phyloP scores from a whole-genome alignment of 2,113 vertebrate species.

The Pangasianodon gigas region DNA sequence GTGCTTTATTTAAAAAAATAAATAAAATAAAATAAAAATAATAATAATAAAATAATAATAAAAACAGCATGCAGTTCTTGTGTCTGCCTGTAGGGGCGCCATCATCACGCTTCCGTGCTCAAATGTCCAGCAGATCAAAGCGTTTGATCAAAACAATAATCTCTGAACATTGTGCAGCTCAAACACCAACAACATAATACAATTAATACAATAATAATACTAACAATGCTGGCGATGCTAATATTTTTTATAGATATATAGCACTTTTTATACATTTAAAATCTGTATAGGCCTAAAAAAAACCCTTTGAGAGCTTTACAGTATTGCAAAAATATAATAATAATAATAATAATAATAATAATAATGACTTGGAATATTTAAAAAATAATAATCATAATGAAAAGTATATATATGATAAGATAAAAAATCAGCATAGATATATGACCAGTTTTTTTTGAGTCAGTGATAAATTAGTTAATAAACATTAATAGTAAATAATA shows the following conservation, averaged over 20 bases:
- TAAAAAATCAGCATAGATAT: not conserved
- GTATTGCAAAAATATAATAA: not conserved
- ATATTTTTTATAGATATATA: not conserved
- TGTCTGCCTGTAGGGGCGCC: constrained; percentile 27
- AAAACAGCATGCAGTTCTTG: not conserved
- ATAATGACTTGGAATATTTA: not conserved
- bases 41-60: not conserved
- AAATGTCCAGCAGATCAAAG: constrained; percentile 8
- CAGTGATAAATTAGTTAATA: not conserved
- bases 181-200: not conserved
- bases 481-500: not conserved
- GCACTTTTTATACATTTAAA: not conserved
- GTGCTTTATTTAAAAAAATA: not conserved
- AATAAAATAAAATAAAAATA: not conserved
- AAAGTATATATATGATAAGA: not conserved
- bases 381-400: not conserved
- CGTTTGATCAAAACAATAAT: constrained; percentile 7
- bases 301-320: not conserved
- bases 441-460: not conserved
- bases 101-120: not conserved
- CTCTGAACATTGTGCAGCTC: not conserved
- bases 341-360: not conserved
- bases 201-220: not conserved
- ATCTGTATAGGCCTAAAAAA: not conserved
- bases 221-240: not conserved